Conservation (phyloP, 2,113 vertebrate species). For the Salvator merianae region DNA sequence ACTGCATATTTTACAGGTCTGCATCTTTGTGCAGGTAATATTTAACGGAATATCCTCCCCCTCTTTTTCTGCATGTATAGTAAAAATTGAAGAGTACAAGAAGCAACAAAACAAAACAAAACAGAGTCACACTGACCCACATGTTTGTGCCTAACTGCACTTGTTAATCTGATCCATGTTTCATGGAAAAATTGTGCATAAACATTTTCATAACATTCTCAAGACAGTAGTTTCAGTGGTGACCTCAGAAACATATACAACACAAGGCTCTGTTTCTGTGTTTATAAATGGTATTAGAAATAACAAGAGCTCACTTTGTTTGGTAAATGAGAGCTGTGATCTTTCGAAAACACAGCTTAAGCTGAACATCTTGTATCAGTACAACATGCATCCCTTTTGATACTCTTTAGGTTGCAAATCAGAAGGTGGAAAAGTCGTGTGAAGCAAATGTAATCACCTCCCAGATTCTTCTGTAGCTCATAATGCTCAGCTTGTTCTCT, state of each 20-base stretch:
- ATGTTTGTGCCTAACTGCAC: neutral
- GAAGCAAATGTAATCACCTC: neutral
- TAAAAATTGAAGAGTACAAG: neutral
- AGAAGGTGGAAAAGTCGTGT: neutral
- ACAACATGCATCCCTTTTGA: neutral
- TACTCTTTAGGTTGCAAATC: neutral
- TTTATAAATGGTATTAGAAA: too few relatives aligned
- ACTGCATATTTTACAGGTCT: conserved; percentile 25
- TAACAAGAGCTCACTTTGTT: neutral
- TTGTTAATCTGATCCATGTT: neutral
- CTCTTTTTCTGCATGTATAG: neutral
- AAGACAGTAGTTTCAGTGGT: neutral
- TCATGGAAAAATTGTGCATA: neutral
- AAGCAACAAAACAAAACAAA: conserved; percentile 14
- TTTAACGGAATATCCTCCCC: conserved; percentile 9
- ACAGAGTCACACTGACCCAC: neutral
- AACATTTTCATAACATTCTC: neutral
- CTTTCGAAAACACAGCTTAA: neutral
- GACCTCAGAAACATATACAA: neutral
- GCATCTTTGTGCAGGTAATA: conserved; percentile 24
- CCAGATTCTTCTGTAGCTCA: neutral
- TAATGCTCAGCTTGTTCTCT: neutral
- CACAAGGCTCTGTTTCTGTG: too few relatives aligned
- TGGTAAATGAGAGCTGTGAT: neutral
- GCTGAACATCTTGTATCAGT: neutral